Percentiles rank a stretch among this genome's conserved stretches.
Conservation (phyloP, 1,140 invertebrate species). For the Ruditapes philippinarum region DNA sequence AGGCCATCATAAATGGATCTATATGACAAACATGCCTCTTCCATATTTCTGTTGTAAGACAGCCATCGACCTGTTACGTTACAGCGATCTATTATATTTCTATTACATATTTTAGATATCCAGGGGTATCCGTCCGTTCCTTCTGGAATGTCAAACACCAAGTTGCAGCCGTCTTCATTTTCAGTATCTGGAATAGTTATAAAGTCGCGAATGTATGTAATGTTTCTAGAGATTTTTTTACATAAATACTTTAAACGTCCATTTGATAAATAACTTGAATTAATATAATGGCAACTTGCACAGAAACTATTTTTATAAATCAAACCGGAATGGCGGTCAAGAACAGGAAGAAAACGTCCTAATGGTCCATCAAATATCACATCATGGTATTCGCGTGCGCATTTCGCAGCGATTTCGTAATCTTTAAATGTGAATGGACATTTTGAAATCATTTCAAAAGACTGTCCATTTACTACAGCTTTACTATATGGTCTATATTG, state of each 20-base stretch:
- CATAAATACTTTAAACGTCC: background rate
- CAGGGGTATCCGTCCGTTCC: too few relatives aligned
- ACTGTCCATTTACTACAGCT: background rate
- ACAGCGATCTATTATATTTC: background rate
- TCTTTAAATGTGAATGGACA: background rate
- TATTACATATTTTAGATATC: background rate
- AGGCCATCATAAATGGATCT: background rate
- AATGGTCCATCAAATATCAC: background rate
- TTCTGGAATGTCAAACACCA: background rate
- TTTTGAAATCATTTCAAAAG: background rate
- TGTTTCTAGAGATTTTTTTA: background rate
- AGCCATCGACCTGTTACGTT: background rate
- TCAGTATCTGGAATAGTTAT: too few relatives aligned
- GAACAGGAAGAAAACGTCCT: background rate
- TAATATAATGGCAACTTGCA: background rate
- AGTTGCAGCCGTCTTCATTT: background rate
- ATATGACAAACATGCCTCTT: background rate
- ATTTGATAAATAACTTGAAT: background rate
- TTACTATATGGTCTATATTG: background rate
- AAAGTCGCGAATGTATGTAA: background rate
- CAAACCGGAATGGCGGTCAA: background rate
- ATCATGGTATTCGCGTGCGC: background rate
- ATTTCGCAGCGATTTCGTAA: background rate
- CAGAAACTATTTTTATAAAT: background rate
- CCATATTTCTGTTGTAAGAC: background rate